Percentiles rank a stretch among this genome's conserved stretches.
phyloP scores from a whole-genome alignment of 2,797 vertebrate species.

The Darevskia mixta region DNA sequence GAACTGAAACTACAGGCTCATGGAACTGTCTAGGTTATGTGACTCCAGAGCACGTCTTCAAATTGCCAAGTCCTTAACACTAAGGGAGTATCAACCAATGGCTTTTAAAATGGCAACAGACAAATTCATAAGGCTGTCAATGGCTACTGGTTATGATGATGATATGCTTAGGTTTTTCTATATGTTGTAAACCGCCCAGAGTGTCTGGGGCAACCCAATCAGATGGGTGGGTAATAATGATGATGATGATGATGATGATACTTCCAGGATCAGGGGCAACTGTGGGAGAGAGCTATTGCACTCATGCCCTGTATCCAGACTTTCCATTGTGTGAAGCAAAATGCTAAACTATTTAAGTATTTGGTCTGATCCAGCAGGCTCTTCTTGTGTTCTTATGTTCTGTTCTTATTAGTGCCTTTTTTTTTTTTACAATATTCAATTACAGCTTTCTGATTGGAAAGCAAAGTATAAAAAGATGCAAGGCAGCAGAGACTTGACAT shows the following conservation, averaged over 20 bases:
- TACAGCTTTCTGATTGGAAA: neutral
- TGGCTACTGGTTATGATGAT: no score
- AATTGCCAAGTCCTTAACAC: no score
- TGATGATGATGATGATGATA: fast-evolving
- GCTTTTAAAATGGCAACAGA: no score
- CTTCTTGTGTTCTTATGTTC: neutral
- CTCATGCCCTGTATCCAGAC: neutral
- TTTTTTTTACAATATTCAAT: neutral
- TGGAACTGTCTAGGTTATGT: no score
- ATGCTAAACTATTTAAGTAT: neutral
- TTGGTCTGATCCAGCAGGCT: neutral
- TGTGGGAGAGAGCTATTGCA: neutral
- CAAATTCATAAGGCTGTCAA: no score
- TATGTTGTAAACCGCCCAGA: no score
- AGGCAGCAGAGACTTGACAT: neutral
- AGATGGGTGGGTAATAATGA: no score
- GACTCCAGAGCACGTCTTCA: no score
- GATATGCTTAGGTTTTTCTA: no score
- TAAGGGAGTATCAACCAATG: no score
- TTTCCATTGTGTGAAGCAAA: neutral
- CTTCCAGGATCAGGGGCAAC: neutral
- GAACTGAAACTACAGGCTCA: no score
- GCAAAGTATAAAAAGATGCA: neutral
- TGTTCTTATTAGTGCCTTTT: neutral
- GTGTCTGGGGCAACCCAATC: no score